Conservation (phyloP, 2,888 invertebrate genomes). For the Sylvicola cinctus region DNA sequence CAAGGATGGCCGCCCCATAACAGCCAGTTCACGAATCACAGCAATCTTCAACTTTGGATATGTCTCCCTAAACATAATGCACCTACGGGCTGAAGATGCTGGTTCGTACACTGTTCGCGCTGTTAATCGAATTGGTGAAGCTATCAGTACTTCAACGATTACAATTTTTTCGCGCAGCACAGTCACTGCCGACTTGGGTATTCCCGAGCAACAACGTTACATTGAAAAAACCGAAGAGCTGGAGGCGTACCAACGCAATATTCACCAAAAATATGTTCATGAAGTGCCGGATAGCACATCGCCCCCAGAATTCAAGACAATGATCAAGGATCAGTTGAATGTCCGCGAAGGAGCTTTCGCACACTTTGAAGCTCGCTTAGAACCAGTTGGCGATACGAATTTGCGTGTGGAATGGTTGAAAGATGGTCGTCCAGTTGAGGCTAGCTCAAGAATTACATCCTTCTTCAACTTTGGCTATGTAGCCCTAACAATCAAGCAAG, state of each 20-base stretch:
- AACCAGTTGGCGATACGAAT: slow-evolving; percentile 79
- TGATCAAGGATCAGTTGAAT: slow-evolving; percentile 68
- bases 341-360: slow-evolving; percentile 85
- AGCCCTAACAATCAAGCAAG: slow-evolving; percentile 78
- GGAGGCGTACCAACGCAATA: slow-evolving; percentile 69
- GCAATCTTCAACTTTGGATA: slow-evolving; percentile 98
- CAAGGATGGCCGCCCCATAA: slow-evolving; percentile 84
- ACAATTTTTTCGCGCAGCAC: slow-evolving; percentile 58
- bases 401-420: slow-evolving; percentile 83
- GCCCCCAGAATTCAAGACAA: slow-evolving; percentile 73
- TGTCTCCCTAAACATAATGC: slow-evolving; percentile 95
- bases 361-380: slow-evolving; percentile 86
- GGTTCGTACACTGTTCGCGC: slow-evolving; percentile 86
- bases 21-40: slow-evolving; percentile 91
- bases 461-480: slow-evolving; percentile 93
- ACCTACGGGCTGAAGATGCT: slow-evolving; percentile 95
- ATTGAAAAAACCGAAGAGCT: slow-evolving; percentile 82
- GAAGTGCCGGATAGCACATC: slow-evolving; percentile 61
- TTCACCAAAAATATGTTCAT: slow-evolving; percentile 58
- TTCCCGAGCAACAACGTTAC: slow-evolving; percentile 75
- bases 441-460: slow-evolving; percentile 79
- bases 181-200: slow-evolving; percentile 70
- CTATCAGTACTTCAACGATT: slow-evolving; percentile 62
- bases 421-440: slow-evolving; percentile 76
- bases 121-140: slow-evolving; percentile 78